Base-by-base conservation (phyloP, 2,797 vertebrate genomes). In the Psittacula echo region DNA sequence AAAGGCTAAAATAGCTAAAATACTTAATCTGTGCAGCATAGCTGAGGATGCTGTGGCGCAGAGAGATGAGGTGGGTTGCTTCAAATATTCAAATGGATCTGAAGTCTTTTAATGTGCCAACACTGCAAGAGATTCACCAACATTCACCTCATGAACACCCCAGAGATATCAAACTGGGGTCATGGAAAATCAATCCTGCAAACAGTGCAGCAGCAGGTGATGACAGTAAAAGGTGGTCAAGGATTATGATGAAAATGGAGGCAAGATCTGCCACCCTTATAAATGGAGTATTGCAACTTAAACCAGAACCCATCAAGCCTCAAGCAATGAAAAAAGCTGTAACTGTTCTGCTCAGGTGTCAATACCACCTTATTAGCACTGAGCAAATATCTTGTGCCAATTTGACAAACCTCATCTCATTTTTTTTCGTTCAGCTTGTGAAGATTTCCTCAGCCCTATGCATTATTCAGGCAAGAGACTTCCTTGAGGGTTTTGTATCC, bases 341-440 rank as follows among this genome's bases (percentile, higher is more conserved):
- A 87, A 71, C 24, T 45, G 82, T 81, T 94, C 77, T 77, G 70
- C 65, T 89, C 78, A 67, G 62, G 79, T 74, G 75, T 81, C 88
- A 87, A 54, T 56, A 34, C 20, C 53, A 48, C 41, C 67, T 78
- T 89, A 91, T 89, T 87, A 94, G 30, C n/a, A 85, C 44, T n/a
- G 62, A 93, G 67, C 65, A 91, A 94, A 91, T 47, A 73, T 66
- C 56, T 81, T 92, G 21, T 66, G 34, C 64, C 60, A 80, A 48
- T 68, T 74, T 93, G 88, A 89, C 70, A 84, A 87, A 85, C 19
- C 5, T 85, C 22, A 37, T 64, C 32, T 73, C 32, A 14, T 60
- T 44, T 37, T 74, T 83, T 65, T 65, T 14, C 7, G 17, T 79
- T 27, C 58, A 72, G 18, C 27, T 71, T 75, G 67, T 48, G 71